phyloP scores from a whole-genome alignment of 1,140 invertebrate species.

The Bacillus rossius region DNA sequence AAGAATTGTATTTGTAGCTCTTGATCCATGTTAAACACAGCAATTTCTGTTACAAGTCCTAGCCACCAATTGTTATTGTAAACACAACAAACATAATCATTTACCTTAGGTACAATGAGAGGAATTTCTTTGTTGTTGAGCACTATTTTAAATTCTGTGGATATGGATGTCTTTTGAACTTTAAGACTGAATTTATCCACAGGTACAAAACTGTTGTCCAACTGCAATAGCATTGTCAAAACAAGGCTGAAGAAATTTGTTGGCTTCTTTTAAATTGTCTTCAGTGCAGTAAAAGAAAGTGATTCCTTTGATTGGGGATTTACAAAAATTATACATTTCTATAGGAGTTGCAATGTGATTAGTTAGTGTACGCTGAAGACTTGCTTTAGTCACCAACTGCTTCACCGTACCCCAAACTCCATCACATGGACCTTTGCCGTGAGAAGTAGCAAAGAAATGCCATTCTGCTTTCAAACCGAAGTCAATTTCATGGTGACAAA shows the following conservation, averaged over 20 bases:
- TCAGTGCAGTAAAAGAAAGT: background rate
- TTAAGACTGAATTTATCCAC: conserved; percentile 15
- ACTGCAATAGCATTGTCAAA: conserved; percentile 6
- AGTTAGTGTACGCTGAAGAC: conserved; percentile 16
- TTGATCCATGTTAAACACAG: no score
- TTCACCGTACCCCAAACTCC: conserved; percentile 23
- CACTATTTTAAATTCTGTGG: no score
- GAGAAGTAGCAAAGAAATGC: conserved; percentile 33
- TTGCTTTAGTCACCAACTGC: conserved; percentile 16
- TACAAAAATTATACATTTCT: no score
- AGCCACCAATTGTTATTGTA: no score
- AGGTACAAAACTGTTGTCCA: conserved; percentile 5
- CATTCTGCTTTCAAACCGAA: conserved; percentile 34
- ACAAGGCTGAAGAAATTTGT: conserved; percentile 5
- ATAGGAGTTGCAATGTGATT: conserved; percentile 7
- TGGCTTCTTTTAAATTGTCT: background rate
- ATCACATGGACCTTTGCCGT: conserved; percentile 32
- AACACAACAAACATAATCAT: no score
- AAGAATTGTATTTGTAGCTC: no score
- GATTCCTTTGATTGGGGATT: no score
- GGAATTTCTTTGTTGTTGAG: no score
- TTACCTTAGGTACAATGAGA: no score
- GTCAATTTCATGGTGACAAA: conserved; percentile 30
- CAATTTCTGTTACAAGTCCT: no score
- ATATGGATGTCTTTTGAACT: no score